Evolutionary conservation across 1,140 invertebrate genomes (phyloP).

Genomic region (Probaryconus sp.): DNA sequence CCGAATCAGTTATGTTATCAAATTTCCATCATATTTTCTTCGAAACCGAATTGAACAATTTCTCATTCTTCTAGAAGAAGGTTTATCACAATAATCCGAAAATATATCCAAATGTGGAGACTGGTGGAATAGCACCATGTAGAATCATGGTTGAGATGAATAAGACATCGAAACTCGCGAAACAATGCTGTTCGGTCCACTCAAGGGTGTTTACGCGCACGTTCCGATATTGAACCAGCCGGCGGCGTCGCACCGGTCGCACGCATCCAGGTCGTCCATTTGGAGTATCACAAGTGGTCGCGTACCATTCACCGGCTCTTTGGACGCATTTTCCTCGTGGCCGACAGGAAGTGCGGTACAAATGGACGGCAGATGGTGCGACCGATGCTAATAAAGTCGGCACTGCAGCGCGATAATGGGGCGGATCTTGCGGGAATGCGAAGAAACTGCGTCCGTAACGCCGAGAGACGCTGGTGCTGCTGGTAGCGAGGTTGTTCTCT

Average conservation of each 20-base stretch:
- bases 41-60: no score
- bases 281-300: slow-evolving; percentile 42
- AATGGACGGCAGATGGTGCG: slow-evolving; percentile 39
- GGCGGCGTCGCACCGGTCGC: slow-evolving; percentile 32
- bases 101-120: no score
- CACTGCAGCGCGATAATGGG: slow-evolving; percentile 38
- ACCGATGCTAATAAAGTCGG: no score
- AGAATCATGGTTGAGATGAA: no score
- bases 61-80: no score
- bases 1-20: no score
- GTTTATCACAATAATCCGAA: no score
- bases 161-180: no score
- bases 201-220: not conserved
- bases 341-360: not conserved
- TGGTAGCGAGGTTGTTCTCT: slow-evolving; percentile 38
- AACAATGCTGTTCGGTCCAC: no score
- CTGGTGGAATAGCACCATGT: no score
- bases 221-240: slow-evolving; percentile 35
- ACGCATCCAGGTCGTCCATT: slow-evolving; percentile 12
- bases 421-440: slow-evolving; percentile 35
- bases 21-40: no score
- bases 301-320: slow-evolving; percentile 1
- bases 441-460: slow-evolving; percentile 20
- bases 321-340: not conserved
- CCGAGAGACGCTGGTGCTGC: slow-evolving; percentile 26